Evolutionary conservation across 1,140 invertebrate species (phyloP).

Genomic region (Procambarus virginalis): DNA sequence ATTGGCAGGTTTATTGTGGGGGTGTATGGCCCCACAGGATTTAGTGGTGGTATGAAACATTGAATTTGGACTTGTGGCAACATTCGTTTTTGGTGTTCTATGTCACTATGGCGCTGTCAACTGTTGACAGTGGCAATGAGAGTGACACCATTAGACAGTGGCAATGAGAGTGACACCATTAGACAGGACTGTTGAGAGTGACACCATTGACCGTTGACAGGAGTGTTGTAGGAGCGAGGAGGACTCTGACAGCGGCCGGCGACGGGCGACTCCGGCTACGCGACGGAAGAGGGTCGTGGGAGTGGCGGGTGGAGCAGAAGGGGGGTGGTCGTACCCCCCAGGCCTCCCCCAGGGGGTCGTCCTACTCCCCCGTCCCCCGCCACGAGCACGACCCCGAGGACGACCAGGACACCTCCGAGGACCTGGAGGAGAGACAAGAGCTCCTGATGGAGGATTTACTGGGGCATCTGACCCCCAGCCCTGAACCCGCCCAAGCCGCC

Average conservation of each 20-base stretch:
- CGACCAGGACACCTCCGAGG: slow-evolving; percentile 61
- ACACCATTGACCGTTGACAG: slow-evolving; percentile 2
- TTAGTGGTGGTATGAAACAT: no score
- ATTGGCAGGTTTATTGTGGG: no score
- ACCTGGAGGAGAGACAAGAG: slow-evolving; percentile 61
- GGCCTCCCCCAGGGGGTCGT: slow-evolving; percentile 49
- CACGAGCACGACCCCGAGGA: slow-evolving; percentile 43
- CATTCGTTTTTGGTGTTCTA: no score
- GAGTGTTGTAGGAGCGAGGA: slow-evolving; percentile 68
- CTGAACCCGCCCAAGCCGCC: slow-evolving; percentile 56
- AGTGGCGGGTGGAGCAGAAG: slow-evolving; percentile 42
- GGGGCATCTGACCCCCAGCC: slow-evolving; percentile 55
- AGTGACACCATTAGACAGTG: no score
- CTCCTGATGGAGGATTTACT: slow-evolving; percentile 47
- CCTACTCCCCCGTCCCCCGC: slow-evolving; percentile 56
- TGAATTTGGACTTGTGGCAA: no score
- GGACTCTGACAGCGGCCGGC: slow-evolving; percentile 69
- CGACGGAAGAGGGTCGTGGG: slow-evolving; percentile 62
- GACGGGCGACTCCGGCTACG: slow-evolving; percentile 66
- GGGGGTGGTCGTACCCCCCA: slow-evolving; percentile 9
- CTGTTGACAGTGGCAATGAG: no score
- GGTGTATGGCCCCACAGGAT: no score
- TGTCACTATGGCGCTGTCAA: no score
- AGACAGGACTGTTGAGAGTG: no score
- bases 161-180: no score